Evolutionary conservation across 2,113 vertebrate species (phyloP), one percentile per base, ranked within the genome.

Genomic region (Fulica atra): DNA sequence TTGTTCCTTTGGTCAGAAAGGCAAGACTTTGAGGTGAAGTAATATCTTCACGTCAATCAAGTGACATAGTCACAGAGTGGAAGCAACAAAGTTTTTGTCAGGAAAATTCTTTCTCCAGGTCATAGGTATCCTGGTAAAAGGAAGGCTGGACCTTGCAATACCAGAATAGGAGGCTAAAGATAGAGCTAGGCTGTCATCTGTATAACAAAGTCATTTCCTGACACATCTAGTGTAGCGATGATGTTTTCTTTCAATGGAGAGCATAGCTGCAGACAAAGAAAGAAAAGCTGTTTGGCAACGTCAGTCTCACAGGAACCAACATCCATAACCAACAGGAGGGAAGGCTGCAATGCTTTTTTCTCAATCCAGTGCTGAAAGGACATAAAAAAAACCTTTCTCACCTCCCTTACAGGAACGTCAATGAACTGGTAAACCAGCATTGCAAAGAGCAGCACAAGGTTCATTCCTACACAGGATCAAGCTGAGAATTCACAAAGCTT

Each of bases 101-200:
- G 72, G 64, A 74, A 94, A 84, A 77, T 44, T 88, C 74, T 91
- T 95, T 57, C 83, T 92, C 70, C 70, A 50, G 77, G 44, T 85
- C 81, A 60, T 8, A 40, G 0, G 0, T 36, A 70, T 33, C 60
- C 92, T 92, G 69, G 56, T 53, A 71, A 76, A 87, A 61, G 25
- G 50, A 61, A 65, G 78, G 81, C 53, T 79, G 86, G 86, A 57
- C 86, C 46, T 78, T 66, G 65, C 28, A 78, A 36, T 81, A 86
- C 69, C 92, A 84, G 86, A 93, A 81, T 33, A 78, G 10, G 24
- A 74, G 21, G 80, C 81, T 86, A 92, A 97, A 96, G 77, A 91
- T 69, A 96, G 91, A 89, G 85, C 63, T 17, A 40, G 84, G 65
- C 73, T 89, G 93, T 77, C 86, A 94, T 69, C 81, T 76, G 44